Conservation (phyloP, 2,888 invertebrate species). For the Opisthograptis luteolata region DNA sequence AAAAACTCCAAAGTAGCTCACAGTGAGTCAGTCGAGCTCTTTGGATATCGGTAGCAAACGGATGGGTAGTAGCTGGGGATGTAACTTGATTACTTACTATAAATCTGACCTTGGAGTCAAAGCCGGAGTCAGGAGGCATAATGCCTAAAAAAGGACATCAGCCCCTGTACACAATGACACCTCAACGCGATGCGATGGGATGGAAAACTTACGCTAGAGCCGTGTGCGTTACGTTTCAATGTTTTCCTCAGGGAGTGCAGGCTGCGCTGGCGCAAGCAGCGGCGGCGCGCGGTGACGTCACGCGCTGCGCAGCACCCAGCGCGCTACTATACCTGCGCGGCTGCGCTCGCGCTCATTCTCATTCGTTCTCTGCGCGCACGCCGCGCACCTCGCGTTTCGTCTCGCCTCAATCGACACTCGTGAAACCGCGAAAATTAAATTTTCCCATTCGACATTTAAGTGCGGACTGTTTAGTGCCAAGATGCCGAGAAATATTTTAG, state of each 20-base stretch:
- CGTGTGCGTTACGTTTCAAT: not conserved
- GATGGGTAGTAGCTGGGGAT: too few species aligned
- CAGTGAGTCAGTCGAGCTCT: too few species aligned
- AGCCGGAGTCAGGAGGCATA: too few species aligned
- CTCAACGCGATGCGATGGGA: too few species aligned
- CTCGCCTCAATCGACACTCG: slow-evolving; percentile 45
- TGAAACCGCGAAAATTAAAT: slow-evolving; percentile 50
- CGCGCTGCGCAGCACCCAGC: slow-evolving; percentile 21
- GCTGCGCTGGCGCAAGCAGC: slow-evolving; percentile 30
- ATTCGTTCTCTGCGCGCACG: slow-evolving; percentile 66
- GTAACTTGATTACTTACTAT: too few species aligned
- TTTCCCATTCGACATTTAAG: slow-evolving; percentile 32
- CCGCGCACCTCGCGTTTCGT: slow-evolving; percentile 65
- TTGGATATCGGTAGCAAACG: too few species aligned
- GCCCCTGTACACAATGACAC: too few species aligned
- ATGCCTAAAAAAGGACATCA: too few species aligned
- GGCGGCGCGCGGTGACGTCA: slow-evolving; percentile 54
- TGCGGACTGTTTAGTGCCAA: slow-evolving; percentile 58
- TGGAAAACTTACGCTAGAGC: slow-evolving; percentile 4
- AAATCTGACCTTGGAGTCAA: too few species aligned
- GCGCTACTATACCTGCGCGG: slow-evolving; percentile 63
- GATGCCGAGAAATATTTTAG: slow-evolving; percentile 78
- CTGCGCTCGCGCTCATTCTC: slow-evolving; percentile 54
- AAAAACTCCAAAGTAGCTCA: too few species aligned
- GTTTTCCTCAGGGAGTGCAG: slow-evolving; percentile 18